These are phyloP conservation scores for Cyprinella venusta DNA, from an alignment of 2,797 vertebrate species.

Conservation along the genomic window DNA sequence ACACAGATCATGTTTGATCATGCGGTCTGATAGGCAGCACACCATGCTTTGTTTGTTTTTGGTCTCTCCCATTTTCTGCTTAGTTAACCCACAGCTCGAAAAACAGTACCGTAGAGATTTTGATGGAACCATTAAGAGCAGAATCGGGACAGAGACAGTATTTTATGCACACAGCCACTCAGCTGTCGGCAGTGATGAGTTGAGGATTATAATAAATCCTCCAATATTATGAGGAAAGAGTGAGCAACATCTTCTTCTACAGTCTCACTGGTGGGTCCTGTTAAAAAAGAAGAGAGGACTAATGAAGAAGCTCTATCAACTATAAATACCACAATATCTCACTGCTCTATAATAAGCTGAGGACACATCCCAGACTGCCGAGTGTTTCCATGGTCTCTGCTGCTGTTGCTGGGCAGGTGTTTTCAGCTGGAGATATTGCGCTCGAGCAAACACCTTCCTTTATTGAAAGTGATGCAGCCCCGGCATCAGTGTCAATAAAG, in stretches of 20 bases:
- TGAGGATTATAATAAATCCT: constrained; percentile 51
- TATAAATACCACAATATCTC: constrained; percentile 45
- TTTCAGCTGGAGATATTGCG: constrained; percentile 55
- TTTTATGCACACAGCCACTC: constrained; percentile 20
- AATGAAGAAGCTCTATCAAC: constrained; percentile 42
- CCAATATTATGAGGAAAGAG: constrained; percentile 43
- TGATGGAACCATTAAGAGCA: constrained; percentile 48
- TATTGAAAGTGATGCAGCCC: constrained; percentile 46
- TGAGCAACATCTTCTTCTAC: constrained; percentile 36
- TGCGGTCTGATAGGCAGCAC: constrained; percentile 27
- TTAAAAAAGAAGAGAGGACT: constrained; percentile 25
- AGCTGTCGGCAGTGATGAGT: constrained; percentile 31
- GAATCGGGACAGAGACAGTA: constrained; percentile 10
- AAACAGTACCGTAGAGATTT: constrained; percentile 38
- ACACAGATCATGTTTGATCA: constrained; percentile 26
- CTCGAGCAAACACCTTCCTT: constrained; percentile 50
- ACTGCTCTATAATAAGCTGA: constrained; percentile 43
- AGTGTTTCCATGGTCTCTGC: constrained; percentile 41
- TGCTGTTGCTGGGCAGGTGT: constrained; percentile 46
- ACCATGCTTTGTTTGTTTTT: constrained; percentile 45
- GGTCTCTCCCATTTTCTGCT: constrained; percentile 42
- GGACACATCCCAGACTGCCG: constrained; percentile 28
- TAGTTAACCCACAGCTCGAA: constrained; percentile 40
- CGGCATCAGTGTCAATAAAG: constrained; percentile 60
- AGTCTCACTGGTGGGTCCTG: constrained; percentile 14